These are phyloP conservation scores for Bambusicola thoracicus DNA, from an alignment of 2,113 vertebrate species.

Conservation along the genomic window DNA sequence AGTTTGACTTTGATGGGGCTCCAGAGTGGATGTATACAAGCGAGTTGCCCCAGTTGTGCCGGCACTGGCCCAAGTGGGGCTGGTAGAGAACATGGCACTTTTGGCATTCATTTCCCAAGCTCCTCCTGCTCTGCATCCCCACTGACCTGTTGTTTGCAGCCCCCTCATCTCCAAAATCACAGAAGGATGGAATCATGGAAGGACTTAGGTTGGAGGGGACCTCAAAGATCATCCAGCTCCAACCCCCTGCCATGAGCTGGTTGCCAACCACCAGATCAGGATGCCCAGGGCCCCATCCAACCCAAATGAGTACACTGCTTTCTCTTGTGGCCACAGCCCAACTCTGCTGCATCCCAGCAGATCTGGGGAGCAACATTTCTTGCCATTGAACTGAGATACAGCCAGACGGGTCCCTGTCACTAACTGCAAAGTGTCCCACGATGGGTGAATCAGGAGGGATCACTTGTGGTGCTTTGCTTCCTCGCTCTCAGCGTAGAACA, in stretches of 20 bases:
- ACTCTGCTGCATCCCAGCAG: accelerated
- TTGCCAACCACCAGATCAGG: too few species aligned
- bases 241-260: too few species aligned
- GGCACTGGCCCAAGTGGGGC: neutral
- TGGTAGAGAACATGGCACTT: neutral
- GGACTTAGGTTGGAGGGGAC: too few species aligned
- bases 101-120: neutral
- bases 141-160: neutral
- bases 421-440: neutral
- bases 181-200: too few species aligned
- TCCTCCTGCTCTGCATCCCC: neutral
- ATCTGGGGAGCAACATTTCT: neutral
- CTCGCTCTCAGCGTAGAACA: accelerated
- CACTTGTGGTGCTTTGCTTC: neutral
- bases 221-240: too few species aligned
- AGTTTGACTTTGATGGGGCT: slow-evolving; percentile 19
- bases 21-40: neutral
- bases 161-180: neutral
- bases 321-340: neutral
- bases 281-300: too few species aligned
- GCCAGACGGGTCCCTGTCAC: neutral
- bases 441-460: neutral
- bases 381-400: neutral
- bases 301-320: neutral
- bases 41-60: accelerated